A percentile compares a stretch with the other conserved stretches of the same genome.
Evolutionary conservation across 2,113 vertebrate genomes (phyloP).

Genomic region (Irena cyanogastra): DNA sequence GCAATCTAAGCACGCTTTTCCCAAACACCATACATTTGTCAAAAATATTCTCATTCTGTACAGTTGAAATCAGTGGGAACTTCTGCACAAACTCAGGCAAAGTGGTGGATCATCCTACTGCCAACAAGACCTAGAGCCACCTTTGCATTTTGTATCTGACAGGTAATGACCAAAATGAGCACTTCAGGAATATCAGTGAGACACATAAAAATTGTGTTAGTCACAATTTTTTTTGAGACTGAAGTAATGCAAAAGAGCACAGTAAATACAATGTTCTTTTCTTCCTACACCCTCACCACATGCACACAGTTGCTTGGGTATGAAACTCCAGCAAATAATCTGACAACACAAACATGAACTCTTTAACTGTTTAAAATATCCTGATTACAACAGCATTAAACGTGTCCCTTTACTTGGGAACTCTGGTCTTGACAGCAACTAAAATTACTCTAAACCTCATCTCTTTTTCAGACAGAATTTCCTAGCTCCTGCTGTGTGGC

Average conservation of each 20-base stretch:
- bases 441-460: constrained; percentile 61
- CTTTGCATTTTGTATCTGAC: not conserved
- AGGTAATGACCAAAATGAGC: not conserved
- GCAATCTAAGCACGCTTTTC: not conserved
- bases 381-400: constrained; percentile 69
- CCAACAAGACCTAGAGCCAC: not conserved
- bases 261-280: not conserved
- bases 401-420: constrained; percentile 51
- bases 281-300: not conserved
- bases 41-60: not conserved
- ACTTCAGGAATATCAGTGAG: not conserved
- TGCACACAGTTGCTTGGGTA: not conserved
- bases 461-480: constrained; percentile 57
- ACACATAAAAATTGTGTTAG: not conserved
- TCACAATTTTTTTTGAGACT: not conserved
- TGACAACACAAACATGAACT: constrained; percentile 49
- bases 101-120: not conserved
- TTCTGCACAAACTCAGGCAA: not conserved
- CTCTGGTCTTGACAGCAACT: constrained; percentile 56
- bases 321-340: constrained; percentile 50
- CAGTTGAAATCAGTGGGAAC: not conserved
- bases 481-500: constrained; percentile 57
- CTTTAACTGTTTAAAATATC: constrained; percentile 59
- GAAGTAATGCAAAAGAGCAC: not conserved
- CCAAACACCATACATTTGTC: not conserved